Base-by-base conservation (phyloP, 2,113 vertebrate species). In the Pogonocichla stellata region DNA sequence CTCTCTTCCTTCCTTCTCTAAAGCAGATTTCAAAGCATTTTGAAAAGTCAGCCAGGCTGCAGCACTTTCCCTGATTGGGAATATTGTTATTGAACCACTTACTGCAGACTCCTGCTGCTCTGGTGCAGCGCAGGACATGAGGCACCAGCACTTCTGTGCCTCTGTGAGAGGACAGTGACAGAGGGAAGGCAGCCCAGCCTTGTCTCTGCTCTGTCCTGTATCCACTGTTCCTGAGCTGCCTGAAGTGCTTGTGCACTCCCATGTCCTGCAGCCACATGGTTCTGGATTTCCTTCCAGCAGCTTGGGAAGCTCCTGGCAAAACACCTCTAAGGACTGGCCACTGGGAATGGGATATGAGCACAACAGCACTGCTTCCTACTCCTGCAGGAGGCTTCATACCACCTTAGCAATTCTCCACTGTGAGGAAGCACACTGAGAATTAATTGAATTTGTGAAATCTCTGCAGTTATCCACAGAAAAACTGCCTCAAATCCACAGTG, bases 61-160 rank as follows among this genome's bases (percentile, higher is more conserved):
- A 94, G 93, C 79, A 80, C 75, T 92, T 93, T 11, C 48, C 61
- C 40, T 88, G 90, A 96, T 94, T 91, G 80, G 67, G 86, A 95
- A 96, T 86, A 95, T 90, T 95, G 95, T 93, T 94, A 94, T 83
- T 73, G 79, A 90, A 90, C 5, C 0, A 1, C 85, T 86, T 81
- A 74, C 72, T 90, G 88, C 75, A 69, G 90, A 84, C 90, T 78
- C 86, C 82, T 90, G 57, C 69, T 70, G 60, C 64, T 80, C 79
- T 36, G 47, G 54, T 48, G 51, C 79, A 64, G 60, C 0, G 0
- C 79, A 85, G 74, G 67, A 26, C 42, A 40, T 31, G 57, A 77
- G 25, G 60, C 75, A 80, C 57, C 90, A 94, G 88, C 85, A 45
- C 86, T 96, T 86, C 69, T 74, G 56, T 29, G 64, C 25, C 85